A percentile compares a stretch with the other conserved stretches of the same genome.
Conservation (phyloP, 2,888 invertebrate genomes). For the Eulithis testata region DNA sequence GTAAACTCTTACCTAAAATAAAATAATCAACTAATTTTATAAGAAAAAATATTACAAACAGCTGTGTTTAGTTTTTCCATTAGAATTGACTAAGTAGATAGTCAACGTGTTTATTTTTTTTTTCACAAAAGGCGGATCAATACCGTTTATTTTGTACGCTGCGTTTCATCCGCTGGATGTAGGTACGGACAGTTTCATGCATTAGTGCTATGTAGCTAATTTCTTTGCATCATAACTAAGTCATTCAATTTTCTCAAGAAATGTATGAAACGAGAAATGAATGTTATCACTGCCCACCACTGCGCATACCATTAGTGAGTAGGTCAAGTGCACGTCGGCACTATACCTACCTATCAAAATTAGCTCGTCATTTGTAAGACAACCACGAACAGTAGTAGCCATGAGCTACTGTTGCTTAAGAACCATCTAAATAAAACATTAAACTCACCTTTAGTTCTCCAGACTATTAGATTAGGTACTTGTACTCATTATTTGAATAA, state of each 20-base stretch:
- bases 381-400: slow-evolving; percentile 44
- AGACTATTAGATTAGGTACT: background rate
- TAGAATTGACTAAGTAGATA: no score
- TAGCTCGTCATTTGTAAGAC: slow-evolving; percentile 44
- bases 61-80: no score
- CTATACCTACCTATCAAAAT: slow-evolving; percentile 42
- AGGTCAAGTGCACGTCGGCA: slow-evolving; percentile 44
- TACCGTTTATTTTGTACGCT: no score
- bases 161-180: no score
- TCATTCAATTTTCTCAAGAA: background rate
- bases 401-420: slow-evolving; percentile 44
- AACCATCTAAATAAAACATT: slow-evolving; percentile 43
- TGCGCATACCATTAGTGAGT: slow-evolving; percentile 41
- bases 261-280: slow-evolving; percentile 14
- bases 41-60: no score
- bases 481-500: background rate
- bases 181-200: no score
- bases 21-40: no score
- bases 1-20: no score
- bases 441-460: slow-evolving; percentile 22
- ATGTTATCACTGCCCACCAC: slow-evolving; percentile 26
- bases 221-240: background rate
- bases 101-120: no score
- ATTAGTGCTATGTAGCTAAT: background rate
- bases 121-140: no score